Evolutionary conservation across 2,113 vertebrate species (phyloP).

Genomic region (Cardinalis cardinalis): DNA sequence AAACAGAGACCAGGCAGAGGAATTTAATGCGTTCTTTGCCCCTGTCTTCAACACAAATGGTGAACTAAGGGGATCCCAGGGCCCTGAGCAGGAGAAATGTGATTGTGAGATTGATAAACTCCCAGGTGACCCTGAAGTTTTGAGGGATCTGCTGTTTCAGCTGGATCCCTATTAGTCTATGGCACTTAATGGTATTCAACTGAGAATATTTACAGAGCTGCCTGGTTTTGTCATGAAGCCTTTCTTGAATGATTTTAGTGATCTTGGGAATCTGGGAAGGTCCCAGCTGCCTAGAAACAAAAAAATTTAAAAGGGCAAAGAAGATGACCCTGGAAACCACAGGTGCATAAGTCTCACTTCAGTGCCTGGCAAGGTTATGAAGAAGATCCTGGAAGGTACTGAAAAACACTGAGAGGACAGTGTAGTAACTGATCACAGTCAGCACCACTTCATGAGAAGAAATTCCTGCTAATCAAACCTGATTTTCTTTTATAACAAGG

Average conservation of each 20-base stretch:
- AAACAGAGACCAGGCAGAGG: neutral
- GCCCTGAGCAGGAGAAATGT: neutral
- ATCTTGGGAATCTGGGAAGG: neutral
- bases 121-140: neutral
- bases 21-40: neutral
- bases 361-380: neutral
- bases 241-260: neutral
- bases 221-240: neutral
- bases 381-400: neutral
- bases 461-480: neutral
- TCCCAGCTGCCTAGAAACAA: neutral
- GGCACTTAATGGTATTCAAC: neutral
- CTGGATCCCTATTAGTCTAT: neutral
- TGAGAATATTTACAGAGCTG: neutral
- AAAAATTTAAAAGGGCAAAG: neutral
- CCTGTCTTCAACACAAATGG: neutral
- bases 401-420: neutral
- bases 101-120: neutral
- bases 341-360: neutral
- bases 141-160: neutral
- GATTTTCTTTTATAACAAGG: neutral
- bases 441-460: neutral
- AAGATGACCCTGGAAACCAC: neutral
- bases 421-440: neutral
- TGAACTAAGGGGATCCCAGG: neutral